Evolutionary conservation across 2,113 vertebrate genomes (phyloP).

Genomic region (Vanacampus margaritifer): DNA sequence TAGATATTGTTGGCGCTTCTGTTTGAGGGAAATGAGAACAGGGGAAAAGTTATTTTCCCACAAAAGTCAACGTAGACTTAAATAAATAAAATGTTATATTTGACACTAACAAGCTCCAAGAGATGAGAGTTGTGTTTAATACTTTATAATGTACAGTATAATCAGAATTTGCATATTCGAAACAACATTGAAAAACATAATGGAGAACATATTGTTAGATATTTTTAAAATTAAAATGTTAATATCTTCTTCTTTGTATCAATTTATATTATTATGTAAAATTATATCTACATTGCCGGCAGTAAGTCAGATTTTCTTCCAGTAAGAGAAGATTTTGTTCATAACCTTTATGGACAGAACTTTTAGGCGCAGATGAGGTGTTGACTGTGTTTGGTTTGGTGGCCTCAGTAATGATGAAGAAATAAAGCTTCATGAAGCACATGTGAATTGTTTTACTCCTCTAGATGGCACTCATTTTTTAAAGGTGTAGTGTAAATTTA

Average conservation of each 20-base stretch:
- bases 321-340: too few species aligned
- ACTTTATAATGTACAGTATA: neutral
- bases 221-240: too few species aligned
- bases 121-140: neutral
- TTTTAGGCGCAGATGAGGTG: neutral
- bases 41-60: conserved; percentile 19
- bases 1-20: conserved; percentile 28
- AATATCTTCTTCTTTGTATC: too few species aligned
- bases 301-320: too few species aligned
- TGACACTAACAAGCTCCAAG: neutral
- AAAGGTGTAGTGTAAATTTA: too few species aligned
- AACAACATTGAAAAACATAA: too few species aligned
- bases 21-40: conserved; percentile 18
- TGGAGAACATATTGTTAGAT: too few species aligned
- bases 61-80: neutral
- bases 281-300: too few species aligned
- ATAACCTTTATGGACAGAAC: neutral
- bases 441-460: too few species aligned
- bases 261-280: too few species aligned
- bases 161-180: neutral
- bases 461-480: too few species aligned
- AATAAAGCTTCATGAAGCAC: too few species aligned
- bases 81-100: neutral
- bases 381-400: neutral
- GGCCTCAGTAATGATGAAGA: neutral